Evolutionary conservation across 2,888 invertebrate species (phyloP).

Genomic region (Colletes collaris): DNA sequence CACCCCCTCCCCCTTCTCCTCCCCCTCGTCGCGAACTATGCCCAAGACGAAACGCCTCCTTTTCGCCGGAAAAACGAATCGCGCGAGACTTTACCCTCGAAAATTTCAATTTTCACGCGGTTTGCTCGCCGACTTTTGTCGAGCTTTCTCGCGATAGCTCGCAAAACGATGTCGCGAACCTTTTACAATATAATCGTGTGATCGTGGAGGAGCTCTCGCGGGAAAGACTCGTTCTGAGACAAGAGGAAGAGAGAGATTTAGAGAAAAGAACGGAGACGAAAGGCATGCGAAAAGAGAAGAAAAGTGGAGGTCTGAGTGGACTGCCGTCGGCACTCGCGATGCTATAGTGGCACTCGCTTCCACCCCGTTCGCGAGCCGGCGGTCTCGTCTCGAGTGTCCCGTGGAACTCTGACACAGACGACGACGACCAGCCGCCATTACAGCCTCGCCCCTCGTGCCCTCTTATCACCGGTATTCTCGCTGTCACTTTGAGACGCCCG

Average conservation of each 20-base stretch:
- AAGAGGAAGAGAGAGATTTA: background rate
- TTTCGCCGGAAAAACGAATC: too few relatives aligned
- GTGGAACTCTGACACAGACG: constrained; percentile 42
- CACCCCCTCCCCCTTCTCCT: background rate
- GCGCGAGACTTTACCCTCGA: too few relatives aligned
- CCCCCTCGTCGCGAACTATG: background rate
- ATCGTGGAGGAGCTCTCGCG: constrained; percentile 49
- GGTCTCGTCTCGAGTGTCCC: constrained; percentile 65
- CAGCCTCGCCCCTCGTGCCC: constrained; percentile 23
- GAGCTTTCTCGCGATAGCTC: background rate
- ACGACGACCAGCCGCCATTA: constrained; percentile 23
- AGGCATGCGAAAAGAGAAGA: constrained; percentile 19
- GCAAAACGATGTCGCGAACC: constrained; percentile 41
- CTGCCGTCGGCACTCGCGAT: constrained; percentile 65
- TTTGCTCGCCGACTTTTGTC: background rate
- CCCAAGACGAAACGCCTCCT: background rate
- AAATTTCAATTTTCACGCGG: background rate
- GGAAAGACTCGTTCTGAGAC: constrained; percentile 32
- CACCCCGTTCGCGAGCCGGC: constrained; percentile 44
- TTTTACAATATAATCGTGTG: constrained; percentile 61
- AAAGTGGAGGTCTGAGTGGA: constrained; percentile 68
- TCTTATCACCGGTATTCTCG: constrained; percentile 34
- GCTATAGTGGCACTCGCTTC: constrained; percentile 64
- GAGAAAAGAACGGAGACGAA: background rate
- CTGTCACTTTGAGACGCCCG: constrained; percentile 46